These are phyloP conservation scores for Nomada fabriciana DNA, from an alignment of 2,888 invertebrate genomes.

Conservation along the genomic window DNA sequence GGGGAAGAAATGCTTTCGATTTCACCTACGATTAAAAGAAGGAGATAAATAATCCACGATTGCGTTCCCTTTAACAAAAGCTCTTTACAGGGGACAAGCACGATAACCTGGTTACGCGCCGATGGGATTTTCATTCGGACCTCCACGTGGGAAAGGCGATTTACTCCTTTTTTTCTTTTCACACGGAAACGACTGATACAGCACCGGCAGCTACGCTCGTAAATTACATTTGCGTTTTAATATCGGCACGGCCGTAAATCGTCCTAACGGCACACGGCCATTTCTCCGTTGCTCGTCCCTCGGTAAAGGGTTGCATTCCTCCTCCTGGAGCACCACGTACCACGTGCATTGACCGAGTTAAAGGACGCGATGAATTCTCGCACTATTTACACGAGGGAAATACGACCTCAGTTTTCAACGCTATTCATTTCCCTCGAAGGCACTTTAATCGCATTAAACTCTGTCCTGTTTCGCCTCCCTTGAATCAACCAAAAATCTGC, in stretches of 20 bases:
- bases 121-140: constrained; percentile 21
- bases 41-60: background rate
- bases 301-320: background rate
- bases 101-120: constrained; percentile 26
- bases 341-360: constrained; percentile 23
- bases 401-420: background rate
- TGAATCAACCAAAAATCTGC: too few species aligned
- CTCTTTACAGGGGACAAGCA: background rate
- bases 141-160: constrained; percentile 17
- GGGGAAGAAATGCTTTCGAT: background rate
- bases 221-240: constrained; percentile 79
- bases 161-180: constrained; percentile 5
- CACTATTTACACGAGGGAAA: constrained; percentile 26
- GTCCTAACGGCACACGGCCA: constrained; percentile 46
- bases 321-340: background rate
- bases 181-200: constrained; percentile 54
- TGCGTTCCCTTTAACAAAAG: background rate
- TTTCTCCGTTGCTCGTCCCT: background rate
- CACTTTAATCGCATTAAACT: too few species aligned
- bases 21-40: background rate
- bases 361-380: constrained; percentile 37
- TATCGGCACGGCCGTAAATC: constrained; percentile 75
- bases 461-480: too few species aligned
- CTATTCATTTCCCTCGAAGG: too few species aligned
- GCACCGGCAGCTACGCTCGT: constrained; percentile 66